A percentile compares a stretch with the other conserved stretches of the same genome.
Evolutionary conservation across 1,140 invertebrate species (phyloP).

Genomic region (Bradysia coprophila): DNA sequence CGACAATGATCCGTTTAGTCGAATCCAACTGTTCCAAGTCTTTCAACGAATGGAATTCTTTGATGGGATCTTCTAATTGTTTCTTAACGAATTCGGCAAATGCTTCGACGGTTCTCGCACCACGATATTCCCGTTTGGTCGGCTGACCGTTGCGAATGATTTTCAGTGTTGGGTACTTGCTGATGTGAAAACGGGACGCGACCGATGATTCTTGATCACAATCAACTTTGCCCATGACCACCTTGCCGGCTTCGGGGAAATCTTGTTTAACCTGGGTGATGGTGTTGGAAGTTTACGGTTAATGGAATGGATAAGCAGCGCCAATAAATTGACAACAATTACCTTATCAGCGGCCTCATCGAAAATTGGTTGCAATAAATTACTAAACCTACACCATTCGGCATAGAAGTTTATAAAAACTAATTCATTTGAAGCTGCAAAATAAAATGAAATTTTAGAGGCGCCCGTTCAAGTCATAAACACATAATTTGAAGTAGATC

Average conservation of each 20-base stretch:
- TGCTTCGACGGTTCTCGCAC: conserved; percentile 49
- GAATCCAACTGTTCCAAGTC: conserved; percentile 67
- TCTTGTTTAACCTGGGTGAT: conserved; percentile 31
- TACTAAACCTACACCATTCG: conserved; percentile 93
- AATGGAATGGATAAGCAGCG: no score
- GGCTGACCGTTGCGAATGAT: conserved; percentile 86
- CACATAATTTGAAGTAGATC: not conserved
- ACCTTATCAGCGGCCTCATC: conserved; percentile 89
- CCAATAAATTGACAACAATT: no score
- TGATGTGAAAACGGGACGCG: conserved; percentile 83
- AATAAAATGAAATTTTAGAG: not conserved
- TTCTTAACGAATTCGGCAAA: conserved; percentile 76
- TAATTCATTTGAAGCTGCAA: conserved; percentile 83
- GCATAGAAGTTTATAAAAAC: conserved; percentile 98
- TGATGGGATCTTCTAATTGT: conserved; percentile 78
- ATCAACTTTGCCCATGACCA: conserved; percentile 92
- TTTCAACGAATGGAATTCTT: conserved; percentile 52
- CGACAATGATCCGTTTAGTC: conserved; percentile 82
- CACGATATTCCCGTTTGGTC: conserved; percentile 89
- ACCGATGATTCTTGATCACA: conserved; percentile 79
- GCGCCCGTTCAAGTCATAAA: not conserved
- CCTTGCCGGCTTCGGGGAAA: conserved; percentile 63
- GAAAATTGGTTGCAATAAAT: conserved; percentile 89
- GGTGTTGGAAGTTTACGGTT: no score
- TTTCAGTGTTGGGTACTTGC: conserved; percentile 97